Conservation (phyloP, 2,113 vertebrate species). For the Microcebus tavaratra region DNA sequence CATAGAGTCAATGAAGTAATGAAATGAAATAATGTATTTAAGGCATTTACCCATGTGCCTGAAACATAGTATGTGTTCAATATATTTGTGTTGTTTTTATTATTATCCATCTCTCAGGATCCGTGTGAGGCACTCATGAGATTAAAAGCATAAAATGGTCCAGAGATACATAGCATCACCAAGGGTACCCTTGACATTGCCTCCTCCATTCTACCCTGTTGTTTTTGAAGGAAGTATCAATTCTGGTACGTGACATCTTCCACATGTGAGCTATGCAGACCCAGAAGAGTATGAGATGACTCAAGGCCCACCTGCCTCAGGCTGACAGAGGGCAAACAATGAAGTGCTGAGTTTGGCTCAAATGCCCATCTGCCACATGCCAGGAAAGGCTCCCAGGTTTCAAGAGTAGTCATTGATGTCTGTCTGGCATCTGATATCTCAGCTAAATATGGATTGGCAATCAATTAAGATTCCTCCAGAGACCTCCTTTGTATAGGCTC, state of each 20-base stretch:
- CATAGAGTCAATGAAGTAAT: background rate
- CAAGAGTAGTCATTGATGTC: background rate
- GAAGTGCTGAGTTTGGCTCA: background rate
- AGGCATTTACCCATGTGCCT: background rate
- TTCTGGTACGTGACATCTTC: background rate
- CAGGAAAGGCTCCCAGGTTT: background rate
- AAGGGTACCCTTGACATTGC: background rate
- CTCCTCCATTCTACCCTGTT: background rate
- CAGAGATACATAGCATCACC: background rate
- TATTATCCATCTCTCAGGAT: background rate
- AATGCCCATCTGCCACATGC: background rate
- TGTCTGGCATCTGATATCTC: background rate
- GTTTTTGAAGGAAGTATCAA: background rate
- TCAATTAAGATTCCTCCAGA: background rate
- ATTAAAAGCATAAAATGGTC: background rate
- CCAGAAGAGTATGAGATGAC: background rate
- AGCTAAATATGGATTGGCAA: background rate
- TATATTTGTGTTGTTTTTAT: background rate
- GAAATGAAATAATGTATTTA: background rate
- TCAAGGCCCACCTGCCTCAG: background rate
- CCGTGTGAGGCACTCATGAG: background rate
- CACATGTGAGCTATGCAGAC: background rate
- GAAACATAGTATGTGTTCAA: background rate
- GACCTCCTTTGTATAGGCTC: background rate
- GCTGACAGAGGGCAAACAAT: slow-evolving; percentile 28